A percentile compares a stretch with the other conserved stretches of the same genome.
phyloP scores from a whole-genome alignment of 2,113 vertebrate genomes.

The Acrocephalus arundinaceus region DNA sequence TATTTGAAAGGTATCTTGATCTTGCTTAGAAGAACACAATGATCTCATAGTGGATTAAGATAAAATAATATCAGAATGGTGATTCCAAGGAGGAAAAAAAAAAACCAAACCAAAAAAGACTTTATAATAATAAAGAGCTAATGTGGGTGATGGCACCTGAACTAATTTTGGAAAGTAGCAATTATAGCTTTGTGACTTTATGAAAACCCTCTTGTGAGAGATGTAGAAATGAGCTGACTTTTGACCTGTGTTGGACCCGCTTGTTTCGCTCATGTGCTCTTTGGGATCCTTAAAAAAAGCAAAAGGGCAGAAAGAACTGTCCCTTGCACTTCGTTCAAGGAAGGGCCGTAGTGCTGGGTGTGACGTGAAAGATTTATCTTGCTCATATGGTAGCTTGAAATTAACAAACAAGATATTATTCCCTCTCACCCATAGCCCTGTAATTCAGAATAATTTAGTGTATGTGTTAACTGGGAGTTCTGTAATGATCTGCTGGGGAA shows the following conservation, averaged over 20 bases:
- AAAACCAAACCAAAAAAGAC: rapidly evolving
- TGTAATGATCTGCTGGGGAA: neutral
- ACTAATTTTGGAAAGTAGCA: neutral
- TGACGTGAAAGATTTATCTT: neutral
- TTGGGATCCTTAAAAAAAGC: neutral
- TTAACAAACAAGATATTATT: neutral
- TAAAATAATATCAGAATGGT: neutral
- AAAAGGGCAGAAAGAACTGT: neutral
- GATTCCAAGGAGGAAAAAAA: neutral
- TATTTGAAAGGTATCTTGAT: neutral
- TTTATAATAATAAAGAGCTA: neutral
- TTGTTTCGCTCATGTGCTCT: neutral
- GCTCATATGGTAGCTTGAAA: neutral
- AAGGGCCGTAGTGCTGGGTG: neutral
- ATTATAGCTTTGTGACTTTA: neutral
- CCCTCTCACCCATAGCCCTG: neutral
- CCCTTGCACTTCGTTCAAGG: neutral
- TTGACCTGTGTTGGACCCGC: slow-evolving; percentile 4
- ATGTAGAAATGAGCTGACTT: neutral
- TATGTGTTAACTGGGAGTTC: neutral
- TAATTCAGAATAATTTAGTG: neutral
- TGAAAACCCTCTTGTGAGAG: neutral
- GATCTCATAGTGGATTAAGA: neutral
- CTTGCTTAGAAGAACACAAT: neutral
- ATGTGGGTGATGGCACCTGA: neutral